Evolutionary conservation across 92 coral and sea anemone genomes (phyloP).

Genomic region (Umimayanthus chanpuru): DNA sequence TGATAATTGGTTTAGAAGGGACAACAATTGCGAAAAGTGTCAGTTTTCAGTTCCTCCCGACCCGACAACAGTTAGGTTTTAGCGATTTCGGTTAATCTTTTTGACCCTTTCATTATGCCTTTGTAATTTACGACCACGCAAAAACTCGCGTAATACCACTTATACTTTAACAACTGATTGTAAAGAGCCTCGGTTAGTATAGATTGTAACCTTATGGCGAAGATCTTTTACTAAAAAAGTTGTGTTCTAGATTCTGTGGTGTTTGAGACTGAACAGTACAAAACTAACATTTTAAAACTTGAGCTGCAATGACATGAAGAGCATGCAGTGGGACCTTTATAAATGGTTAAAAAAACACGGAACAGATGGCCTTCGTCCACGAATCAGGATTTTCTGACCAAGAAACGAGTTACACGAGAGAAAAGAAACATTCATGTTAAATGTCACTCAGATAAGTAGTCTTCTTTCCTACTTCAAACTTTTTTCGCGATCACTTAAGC

Average conservation of each 20-base stretch:
- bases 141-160: background rate
- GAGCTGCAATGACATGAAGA: background rate
- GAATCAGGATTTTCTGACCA: background rate
- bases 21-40: slow-evolving; percentile 11
- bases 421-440: background rate
- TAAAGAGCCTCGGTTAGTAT: background rate
- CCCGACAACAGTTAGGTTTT: background rate
- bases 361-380: slow-evolving; percentile 21
- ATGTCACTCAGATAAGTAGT: background rate
- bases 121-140: background rate
- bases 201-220: background rate
- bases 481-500: background rate
- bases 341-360: background rate
- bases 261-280: too few relatives aligned
- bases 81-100: background rate
- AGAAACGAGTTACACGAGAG: background rate
- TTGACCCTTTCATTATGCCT: background rate
- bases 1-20: slow-evolving; percentile 35
- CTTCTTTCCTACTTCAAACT: background rate
- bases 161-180: too few relatives aligned
- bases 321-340: background rate
- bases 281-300: background rate
- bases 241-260: background rate
- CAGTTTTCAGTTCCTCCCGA: background rate
- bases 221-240: background rate